phyloP scores from a whole-genome alignment of 2,797 vertebrate species.

The Notolabrus celidotus region DNA sequence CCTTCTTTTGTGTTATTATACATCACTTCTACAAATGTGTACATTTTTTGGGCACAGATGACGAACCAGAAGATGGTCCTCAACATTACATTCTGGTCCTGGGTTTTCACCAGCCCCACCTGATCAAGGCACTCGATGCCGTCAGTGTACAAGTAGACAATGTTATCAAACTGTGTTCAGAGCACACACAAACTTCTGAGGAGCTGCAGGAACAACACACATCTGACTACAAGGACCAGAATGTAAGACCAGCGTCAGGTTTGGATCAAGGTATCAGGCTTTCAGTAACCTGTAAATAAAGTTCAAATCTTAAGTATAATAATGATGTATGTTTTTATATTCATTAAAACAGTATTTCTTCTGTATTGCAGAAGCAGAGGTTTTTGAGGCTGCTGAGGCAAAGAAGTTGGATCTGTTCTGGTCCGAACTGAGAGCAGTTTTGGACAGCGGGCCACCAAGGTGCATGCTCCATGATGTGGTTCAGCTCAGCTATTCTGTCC shows the following conservation, averaged over 20 bases:
- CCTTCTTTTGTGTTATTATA: neutral
- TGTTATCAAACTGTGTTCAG: conserved; percentile 84
- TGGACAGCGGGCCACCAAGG: conserved; percentile 83
- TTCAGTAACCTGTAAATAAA: neutral
- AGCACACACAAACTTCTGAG: conserved; percentile 4
- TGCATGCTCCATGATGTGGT: conserved; percentile 89
- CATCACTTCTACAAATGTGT: neutral
- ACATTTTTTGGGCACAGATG: conserved; percentile 82
- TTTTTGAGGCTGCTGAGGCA: neutral
- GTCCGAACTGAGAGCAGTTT: conserved; percentile 87
- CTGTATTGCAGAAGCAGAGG: conserved; percentile 14
- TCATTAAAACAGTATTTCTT: neutral
- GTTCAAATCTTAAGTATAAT: too few relatives aligned
- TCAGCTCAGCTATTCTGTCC: conserved; percentile 81
- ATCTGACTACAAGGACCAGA: conserved; percentile 22
- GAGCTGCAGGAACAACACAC: neutral
- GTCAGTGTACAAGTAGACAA: conserved; percentile 88
- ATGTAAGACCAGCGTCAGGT: neutral
- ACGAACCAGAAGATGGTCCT: conserved; percentile 94
- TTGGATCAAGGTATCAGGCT: conserved; percentile 41
- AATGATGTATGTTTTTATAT: too few relatives aligned
- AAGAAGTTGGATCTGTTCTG: conserved; percentile 87
- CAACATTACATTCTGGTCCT: conserved; percentile 92
- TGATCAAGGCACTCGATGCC: conserved; percentile 85
- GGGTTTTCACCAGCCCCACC: conserved; percentile 88